A percentile compares a stretch with the other conserved stretches of the same genome.
These are phyloP conservation scores for Natrix natrix DNA, from an alignment of 2,797 vertebrate species.

Conservation along the genomic window DNA sequence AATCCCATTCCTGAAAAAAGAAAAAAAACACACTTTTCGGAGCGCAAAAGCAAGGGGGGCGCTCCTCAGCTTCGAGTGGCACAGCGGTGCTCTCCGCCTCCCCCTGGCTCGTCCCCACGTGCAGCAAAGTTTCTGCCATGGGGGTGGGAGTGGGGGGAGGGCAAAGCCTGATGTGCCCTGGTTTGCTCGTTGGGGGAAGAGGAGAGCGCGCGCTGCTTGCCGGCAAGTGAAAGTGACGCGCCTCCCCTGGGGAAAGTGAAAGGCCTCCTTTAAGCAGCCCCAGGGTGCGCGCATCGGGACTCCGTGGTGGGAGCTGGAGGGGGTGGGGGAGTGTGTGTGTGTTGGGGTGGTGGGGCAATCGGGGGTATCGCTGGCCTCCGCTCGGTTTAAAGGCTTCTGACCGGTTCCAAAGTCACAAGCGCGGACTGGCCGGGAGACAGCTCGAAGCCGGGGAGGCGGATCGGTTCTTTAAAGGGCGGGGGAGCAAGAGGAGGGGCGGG, in stretches of 20 bases:
- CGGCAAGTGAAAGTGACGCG: neutral
- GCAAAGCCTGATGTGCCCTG: no score
- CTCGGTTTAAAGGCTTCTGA: neutral
- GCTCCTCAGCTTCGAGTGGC: neutral
- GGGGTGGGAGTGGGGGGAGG: neutral
- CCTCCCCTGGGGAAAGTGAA: neutral
- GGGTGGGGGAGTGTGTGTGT: fast-evolving
- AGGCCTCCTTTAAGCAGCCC: neutral
- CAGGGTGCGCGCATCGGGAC: neutral
- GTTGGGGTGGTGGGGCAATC: neutral
- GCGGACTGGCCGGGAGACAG: constrained; percentile 33
- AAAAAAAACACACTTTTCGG: neutral
- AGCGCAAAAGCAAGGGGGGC: neutral
- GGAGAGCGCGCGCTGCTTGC: constrained; percentile 32
- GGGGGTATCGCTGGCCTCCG: neutral
- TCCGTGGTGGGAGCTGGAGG: neutral
- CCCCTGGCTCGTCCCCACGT: neutral
- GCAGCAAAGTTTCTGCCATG: constrained; percentile 41
- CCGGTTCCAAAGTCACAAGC: neutral
- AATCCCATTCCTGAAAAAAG: neutral
- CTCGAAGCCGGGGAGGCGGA: neutral
- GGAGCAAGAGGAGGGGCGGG: neutral
- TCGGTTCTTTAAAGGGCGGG: no score
- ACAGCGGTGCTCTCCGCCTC: neutral
- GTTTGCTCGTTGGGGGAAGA: neutral